A percentile compares a stretch with the other conserved stretches of the same genome.
phyloP scores from a whole-genome alignment of 2,113 vertebrate genomes.

The Phalacrocorax pelagicus region DNA sequence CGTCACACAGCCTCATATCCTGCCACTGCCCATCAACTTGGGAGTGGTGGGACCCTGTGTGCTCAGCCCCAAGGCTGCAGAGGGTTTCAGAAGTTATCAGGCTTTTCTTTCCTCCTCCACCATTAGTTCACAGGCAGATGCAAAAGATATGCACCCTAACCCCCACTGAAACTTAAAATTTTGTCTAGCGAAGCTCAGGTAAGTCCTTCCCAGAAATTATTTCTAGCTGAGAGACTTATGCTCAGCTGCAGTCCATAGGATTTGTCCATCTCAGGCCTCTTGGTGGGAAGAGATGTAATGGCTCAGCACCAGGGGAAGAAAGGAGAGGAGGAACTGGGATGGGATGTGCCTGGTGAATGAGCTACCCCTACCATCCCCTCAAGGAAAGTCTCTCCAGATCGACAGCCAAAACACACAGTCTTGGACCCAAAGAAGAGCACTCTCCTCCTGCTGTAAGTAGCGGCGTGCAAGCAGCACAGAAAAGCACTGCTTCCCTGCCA shows the following conservation, averaged over 20 bases:
- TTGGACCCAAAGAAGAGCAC: neutral
- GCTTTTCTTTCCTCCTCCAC: neutral
- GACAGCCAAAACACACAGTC: neutral
- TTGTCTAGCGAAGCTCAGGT: neutral
- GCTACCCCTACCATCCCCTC: neutral
- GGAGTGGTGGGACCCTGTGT: neutral
- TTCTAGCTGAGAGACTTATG: neutral
- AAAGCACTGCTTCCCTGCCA: neutral
- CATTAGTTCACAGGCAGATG: fast-evolving
- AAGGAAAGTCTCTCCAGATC: neutral
- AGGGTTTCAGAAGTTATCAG: neutral
- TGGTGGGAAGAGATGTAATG: neutral
- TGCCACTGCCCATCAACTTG: fast-evolving
- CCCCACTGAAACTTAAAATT: neutral
- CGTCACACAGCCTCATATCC: neutral
- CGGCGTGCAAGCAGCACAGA: neutral
- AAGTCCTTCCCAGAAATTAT: neutral
- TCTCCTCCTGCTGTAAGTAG: neutral
- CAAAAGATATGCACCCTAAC: neutral
- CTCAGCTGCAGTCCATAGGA: neutral
- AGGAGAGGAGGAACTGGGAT: neutral
- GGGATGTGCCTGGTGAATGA: neutral
- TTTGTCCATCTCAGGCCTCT: neutral
- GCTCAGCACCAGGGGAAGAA: neutral
- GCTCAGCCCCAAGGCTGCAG: neutral